phyloP scores from a whole-genome alignment of 2,797 vertebrate species.

The Crenichthys baileyi region DNA sequence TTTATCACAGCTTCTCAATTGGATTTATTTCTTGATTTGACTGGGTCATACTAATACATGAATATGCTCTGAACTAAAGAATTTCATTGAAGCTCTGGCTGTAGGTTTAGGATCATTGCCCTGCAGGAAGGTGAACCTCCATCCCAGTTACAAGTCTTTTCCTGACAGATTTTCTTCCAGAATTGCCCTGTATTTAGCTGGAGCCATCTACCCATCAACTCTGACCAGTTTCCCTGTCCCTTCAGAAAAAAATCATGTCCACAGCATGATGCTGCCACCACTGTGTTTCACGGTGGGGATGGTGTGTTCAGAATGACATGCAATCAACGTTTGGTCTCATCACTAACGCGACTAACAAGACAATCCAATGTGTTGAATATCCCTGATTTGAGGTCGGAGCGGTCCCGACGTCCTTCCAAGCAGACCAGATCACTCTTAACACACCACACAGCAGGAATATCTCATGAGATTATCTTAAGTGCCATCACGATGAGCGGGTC shows the following conservation, averaged over 20 bases:
- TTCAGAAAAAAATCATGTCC: neutral
- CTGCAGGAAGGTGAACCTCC: no score
- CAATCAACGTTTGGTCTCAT: neutral
- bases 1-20: neutral
- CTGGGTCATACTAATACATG: no score
- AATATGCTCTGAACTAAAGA: neutral
- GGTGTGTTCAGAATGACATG: neutral
- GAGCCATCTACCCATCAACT: neutral
- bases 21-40: neutral
- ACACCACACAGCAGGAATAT: no score
- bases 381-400: no score
- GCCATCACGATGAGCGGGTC: no score
- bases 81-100: neutral
- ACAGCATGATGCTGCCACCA: neutral
- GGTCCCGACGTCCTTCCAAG: no score
- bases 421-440: no score
- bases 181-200: no score
- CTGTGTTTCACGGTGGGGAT: neutral
- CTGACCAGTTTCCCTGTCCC: neutral
- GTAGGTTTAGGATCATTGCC: no score
- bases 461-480: no score
- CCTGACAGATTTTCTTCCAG: no score
- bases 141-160: neutral
- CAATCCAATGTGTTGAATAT: no score
- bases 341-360: neutral